Evolutionary conservation across 2,113 vertebrate genomes (phyloP).

Genomic region (Mobula hypostoma): DNA sequence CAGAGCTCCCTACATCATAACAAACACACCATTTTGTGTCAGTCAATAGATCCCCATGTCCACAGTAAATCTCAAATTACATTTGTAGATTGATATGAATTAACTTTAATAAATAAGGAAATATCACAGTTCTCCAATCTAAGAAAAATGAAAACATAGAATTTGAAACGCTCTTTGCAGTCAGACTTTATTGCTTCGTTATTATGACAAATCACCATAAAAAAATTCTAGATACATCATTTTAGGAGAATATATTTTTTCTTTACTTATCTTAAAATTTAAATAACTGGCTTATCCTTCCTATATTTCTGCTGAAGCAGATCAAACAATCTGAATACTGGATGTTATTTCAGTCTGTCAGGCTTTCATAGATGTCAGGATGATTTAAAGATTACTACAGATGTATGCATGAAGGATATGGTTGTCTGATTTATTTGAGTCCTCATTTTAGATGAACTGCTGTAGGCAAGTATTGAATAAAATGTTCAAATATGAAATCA

Average conservation of each 20-base stretch:
- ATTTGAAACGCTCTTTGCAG: background rate
- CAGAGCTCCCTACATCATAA: background rate
- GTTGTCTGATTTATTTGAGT: conserved; percentile 62
- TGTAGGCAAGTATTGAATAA: conserved; percentile 55
- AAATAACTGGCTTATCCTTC: background rate
- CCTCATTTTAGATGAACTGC: conserved; percentile 69
- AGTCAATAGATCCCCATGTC: background rate
- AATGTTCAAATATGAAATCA: conserved; percentile 62
- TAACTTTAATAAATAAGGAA: background rate
- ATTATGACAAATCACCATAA: background rate
- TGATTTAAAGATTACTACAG: conserved; percentile 64
- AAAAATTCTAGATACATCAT: background rate
- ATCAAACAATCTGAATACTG: conserved; percentile 8
- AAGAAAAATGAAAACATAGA: background rate
- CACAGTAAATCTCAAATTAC: background rate
- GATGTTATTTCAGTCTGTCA: conserved; percentile 54
- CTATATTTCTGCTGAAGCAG: background rate
- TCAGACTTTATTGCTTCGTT: background rate
- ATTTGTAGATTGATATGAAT: background rate
- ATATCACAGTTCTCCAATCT: background rate
- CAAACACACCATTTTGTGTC: background rate
- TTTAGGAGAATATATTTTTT: background rate
- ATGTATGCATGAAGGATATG: conserved; percentile 55
- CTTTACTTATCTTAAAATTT: background rate
- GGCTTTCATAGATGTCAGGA: conserved; percentile 60